Evolutionary conservation across 2,888 invertebrate species (phyloP).

Genomic region (Deilephila porcellus): DNA sequence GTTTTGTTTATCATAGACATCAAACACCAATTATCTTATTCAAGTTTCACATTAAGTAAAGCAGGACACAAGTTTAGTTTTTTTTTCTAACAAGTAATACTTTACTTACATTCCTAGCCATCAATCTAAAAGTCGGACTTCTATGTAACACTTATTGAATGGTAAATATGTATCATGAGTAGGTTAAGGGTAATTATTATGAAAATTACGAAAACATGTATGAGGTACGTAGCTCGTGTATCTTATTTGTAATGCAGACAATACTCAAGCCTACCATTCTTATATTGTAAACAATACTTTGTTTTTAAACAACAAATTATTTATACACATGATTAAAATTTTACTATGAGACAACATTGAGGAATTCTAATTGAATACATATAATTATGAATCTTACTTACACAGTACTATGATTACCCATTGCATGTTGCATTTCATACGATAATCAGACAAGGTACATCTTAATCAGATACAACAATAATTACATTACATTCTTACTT

Average conservation of each 20-base stretch:
- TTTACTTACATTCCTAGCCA: background rate
- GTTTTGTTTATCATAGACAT: conserved; percentile 14
- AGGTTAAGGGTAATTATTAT: background rate
- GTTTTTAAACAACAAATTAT: background rate
- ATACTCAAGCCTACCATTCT: background rate
- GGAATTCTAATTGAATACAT: background rate
- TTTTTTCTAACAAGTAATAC: background rate
- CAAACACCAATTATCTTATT: background rate
- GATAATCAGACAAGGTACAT: background rate
- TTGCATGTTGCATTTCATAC: background rate
- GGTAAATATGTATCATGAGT: background rate
- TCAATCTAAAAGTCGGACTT: background rate
- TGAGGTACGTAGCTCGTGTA: background rate
- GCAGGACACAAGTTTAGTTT: background rate
- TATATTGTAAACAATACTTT: background rate
- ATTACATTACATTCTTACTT: conserved; percentile 2
- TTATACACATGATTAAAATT: background rate
- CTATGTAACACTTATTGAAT: background rate
- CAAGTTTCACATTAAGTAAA: background rate
- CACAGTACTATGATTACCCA: background rate
- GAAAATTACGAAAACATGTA: background rate
- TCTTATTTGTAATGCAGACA: background rate
- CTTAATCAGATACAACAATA: background rate
- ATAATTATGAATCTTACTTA: background rate
- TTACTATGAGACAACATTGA: background rate